phyloP scores from a whole-genome alignment of 2,797 vertebrate genomes.

The Gobionotothen gibberifrons region DNA sequence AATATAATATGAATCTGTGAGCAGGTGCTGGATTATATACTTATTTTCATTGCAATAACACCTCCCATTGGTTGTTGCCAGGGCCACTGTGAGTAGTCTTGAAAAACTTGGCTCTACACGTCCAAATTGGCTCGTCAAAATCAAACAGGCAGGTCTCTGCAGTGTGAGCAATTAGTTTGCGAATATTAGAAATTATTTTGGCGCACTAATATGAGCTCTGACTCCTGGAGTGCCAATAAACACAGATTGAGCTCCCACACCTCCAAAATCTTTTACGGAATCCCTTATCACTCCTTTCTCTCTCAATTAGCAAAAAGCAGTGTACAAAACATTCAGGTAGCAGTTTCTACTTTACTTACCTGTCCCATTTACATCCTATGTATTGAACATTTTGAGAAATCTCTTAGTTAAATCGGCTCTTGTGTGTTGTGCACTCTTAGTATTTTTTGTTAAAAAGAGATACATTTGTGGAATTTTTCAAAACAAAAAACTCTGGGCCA shows the following conservation, averaged over 20 bases:
- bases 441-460: not conserved
- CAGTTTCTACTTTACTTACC: not conserved
- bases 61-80: not conserved
- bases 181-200: not conserved
- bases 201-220: not conserved
- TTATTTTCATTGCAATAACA: conserved; percentile 13
- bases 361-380: not conserved
- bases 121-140: conserved; percentile 17
- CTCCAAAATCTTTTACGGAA: not conserved
- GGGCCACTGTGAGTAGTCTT: conserved; percentile 17
- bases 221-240: not conserved
- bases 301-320: not conserved
- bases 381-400: not conserved
- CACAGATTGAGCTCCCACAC: not conserved
- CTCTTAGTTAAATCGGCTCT: not conserved
- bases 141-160: not conserved
- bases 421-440: not conserved
- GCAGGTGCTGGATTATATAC: not conserved
- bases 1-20: not conserved
- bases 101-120: not conserved
- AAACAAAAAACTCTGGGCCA: conserved; percentile 10
- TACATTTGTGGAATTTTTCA: not conserved
- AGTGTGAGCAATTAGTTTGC: not conserved
- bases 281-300: not conserved
- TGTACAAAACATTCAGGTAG: not conserved